Percentiles rank a stretch among this genome's conserved stretches.
Evolutionary conservation across 2,888 invertebrate genomes (phyloP).

Genomic region (Panzeria rudis): DNA sequence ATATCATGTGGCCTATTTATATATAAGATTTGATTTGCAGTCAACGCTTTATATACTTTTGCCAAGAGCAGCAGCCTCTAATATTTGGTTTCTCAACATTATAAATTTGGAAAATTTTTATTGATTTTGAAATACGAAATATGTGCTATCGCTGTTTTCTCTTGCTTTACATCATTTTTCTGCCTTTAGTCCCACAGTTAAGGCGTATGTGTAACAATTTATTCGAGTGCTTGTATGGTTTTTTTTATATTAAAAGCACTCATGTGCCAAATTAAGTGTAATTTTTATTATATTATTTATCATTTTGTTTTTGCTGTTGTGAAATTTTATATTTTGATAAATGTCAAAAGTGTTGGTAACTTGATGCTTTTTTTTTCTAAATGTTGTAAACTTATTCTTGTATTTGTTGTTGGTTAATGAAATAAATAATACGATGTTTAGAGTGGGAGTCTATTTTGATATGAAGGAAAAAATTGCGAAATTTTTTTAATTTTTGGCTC

Average conservation of each 20-base stretch:
- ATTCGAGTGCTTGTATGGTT: conserved; percentile 1
- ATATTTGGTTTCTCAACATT: too few relatives aligned
- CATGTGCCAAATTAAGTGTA: conserved; percentile 73
- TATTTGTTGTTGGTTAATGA: conserved; percentile 9
- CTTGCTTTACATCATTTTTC: not conserved
- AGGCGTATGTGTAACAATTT: not conserved
- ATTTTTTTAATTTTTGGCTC: too few relatives aligned
- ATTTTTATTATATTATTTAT: conserved; percentile 30
- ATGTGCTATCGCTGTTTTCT: too few relatives aligned
- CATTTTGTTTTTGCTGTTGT: not conserved
- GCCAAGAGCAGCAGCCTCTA: too few relatives aligned
- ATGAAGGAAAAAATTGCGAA: not conserved
- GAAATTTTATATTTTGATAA: conserved; percentile 51
- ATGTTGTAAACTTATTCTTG: conserved; percentile 8
- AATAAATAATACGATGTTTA: not conserved
- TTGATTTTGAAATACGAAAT: too few relatives aligned
- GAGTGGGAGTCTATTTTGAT: not conserved
- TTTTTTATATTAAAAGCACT: conserved; percentile 57
- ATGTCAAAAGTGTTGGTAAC: conserved; percentile 54
- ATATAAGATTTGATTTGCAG: too few relatives aligned
- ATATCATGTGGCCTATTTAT: too few relatives aligned
- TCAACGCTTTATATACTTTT: too few relatives aligned
- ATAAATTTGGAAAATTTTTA: too few relatives aligned
- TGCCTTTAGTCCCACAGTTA: not conserved
- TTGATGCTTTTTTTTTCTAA: conserved; percentile 2